Evolutionary conservation across 2,113 vertebrate genomes (phyloP).

Genomic region (Probosciger aterrimus): DNA sequence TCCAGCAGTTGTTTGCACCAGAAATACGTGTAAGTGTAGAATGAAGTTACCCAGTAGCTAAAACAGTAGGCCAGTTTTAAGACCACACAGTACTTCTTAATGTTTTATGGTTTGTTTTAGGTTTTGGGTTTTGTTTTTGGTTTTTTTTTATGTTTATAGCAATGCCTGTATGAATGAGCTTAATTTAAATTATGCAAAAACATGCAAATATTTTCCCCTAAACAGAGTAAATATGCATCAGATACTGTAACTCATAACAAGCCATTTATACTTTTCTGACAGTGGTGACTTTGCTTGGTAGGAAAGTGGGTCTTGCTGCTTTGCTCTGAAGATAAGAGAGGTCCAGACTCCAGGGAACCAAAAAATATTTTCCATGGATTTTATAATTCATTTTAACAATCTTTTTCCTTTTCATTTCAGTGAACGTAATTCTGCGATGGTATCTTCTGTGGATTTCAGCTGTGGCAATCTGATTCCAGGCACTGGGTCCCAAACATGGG

Average conservation of each 20-base stretch:
- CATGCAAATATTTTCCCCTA: background rate
- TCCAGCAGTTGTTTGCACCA: background rate
- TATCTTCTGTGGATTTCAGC: background rate
- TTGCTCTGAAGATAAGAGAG: background rate
- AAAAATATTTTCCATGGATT: background rate
- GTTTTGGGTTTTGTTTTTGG: background rate
- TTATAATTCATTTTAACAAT: background rate
- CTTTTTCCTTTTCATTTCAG: background rate
- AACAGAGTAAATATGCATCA: background rate
- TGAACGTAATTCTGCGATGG: background rate
- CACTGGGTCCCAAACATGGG: rapidly evolving
- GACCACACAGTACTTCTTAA: background rate
- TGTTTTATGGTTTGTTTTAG: background rate
- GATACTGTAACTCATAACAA: background rate
- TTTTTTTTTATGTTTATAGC: background rate
- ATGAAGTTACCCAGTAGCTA: background rate
- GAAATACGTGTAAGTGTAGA: background rate
- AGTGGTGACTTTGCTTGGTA: background rate
- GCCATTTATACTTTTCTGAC: background rate
- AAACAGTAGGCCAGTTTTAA: background rate
- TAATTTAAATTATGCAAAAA: background rate
- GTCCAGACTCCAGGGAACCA: background rate
- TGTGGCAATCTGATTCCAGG: background rate
- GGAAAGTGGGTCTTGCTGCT: background rate
- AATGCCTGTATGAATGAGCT: background rate